phyloP scores from a whole-genome alignment of 1,140 invertebrate species.

The Bombus superbus region DNA sequence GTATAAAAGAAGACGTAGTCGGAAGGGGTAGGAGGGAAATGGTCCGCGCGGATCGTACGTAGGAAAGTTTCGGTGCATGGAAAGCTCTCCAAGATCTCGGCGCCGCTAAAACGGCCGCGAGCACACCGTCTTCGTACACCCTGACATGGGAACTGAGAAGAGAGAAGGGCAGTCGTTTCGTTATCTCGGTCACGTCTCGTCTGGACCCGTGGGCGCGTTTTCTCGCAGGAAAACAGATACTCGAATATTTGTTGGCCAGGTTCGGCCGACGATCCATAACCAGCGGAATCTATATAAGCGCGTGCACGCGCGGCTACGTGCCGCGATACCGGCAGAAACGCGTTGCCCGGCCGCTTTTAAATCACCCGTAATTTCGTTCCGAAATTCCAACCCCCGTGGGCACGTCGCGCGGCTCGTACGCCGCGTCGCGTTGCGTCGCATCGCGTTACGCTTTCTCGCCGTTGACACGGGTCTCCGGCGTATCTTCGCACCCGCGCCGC shows the following conservation, averaged over 20 bases:
- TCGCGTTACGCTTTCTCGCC: constrained; percentile 38
- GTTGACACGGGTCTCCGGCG: constrained; percentile 38
- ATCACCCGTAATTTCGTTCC: constrained; percentile 47
- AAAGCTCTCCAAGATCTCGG: constrained; percentile 50
- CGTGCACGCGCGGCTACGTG: constrained; percentile 25
- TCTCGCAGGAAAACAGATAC: constrained; percentile 65
- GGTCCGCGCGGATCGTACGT: constrained; percentile 14
- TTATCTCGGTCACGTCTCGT: constrained; percentile 67
- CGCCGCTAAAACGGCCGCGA: constrained; percentile 38
- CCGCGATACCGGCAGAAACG: background rate
- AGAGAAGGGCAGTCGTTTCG: constrained; percentile 47
- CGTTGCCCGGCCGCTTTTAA: constrained; percentile 33
- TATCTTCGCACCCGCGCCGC: constrained; percentile 13
- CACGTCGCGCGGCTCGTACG: background rate
- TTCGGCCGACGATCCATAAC: constrained; percentile 61
- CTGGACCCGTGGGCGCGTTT: constrained; percentile 59
- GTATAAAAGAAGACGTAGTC: constrained; percentile 56
- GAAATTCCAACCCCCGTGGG: constrained; percentile 15
- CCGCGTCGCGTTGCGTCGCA: constrained; percentile 22
- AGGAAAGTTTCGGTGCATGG: constrained; percentile 8
- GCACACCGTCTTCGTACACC: constrained; percentile 38
- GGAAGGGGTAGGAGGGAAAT: constrained; percentile 19
- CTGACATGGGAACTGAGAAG: constrained; percentile 12
- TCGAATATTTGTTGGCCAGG: constrained; percentile 64
- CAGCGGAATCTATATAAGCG: constrained; percentile 49